These are phyloP conservation scores for Tragelaphus strepsiceros DNA, from an alignment of 2,113 vertebrate genomes.

Conservation along the genomic window DNA sequence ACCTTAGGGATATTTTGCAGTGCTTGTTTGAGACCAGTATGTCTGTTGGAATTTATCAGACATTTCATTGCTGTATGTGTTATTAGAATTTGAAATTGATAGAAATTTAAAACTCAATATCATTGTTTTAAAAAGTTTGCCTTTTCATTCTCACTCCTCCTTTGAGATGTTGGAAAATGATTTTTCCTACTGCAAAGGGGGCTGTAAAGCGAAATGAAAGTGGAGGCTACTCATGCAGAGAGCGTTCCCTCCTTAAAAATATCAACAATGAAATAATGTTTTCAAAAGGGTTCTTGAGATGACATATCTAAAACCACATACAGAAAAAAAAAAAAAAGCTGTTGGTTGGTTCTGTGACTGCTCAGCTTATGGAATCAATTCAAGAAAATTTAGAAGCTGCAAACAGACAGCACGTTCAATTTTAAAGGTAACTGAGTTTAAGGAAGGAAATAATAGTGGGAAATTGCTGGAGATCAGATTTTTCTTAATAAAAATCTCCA, in stretches of 20 bases:
- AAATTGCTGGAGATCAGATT: not conserved
- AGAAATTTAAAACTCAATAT: constrained; percentile 34
- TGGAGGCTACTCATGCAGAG: not conserved
- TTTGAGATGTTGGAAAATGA: not conserved
- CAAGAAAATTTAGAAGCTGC: not conserved
- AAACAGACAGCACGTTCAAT: not conserved
- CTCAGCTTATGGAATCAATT: not conserved
- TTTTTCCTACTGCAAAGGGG: not conserved
- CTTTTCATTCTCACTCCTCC: not conserved
- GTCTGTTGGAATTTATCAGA: not conserved
- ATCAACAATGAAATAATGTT: constrained; percentile 40
- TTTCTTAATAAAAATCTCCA: constrained; percentile 3
- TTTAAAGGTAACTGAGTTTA: not conserved
- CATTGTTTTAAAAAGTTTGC: constrained; percentile 27
- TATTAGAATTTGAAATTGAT: constrained; percentile 43
- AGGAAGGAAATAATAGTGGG: constrained; percentile 4
- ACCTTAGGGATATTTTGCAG: not conserved
- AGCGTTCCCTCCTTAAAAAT: constrained; percentile 42
- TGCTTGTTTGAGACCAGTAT: not conserved
- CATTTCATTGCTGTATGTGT: not conserved
- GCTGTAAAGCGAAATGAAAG: constrained; percentile 43
- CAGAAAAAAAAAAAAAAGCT: not conserved
- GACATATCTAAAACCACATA: not conserved
- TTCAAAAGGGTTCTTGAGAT: constrained; percentile 2
- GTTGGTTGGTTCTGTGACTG: not conserved